Evolutionary conservation across 2,888 invertebrate genomes (phyloP), one percentile per base, ranked within the genome.

Genomic region (Pegoplata infirma): DNA sequence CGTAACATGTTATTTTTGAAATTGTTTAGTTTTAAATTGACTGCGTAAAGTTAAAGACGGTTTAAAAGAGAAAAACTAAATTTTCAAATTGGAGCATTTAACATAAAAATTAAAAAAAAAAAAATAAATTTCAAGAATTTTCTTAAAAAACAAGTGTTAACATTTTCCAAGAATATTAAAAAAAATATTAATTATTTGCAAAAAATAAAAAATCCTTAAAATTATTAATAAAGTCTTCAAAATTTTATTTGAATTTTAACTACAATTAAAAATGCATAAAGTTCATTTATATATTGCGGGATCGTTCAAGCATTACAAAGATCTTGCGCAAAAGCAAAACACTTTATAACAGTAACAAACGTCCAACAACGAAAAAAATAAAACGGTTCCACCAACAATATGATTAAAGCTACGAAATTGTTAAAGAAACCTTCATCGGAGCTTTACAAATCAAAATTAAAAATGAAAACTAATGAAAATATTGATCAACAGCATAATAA

Each of bases 351-450:
- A 66, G 66, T 71, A 56, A 55, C 44, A 36, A 53, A 44, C 14
- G 49, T 23, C 59, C 40, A 46, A 23, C 51, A 53, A 40, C n/a
- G 5, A 32, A 78, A n/a, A n/a, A n/a, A n/a, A n/a, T 23, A 28
- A 40, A 49, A 40, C 32, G 32, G 32, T 25, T 21, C 46, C 25
- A 76, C 21, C 53, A 67, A 58, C 81, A 77, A 53, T 40, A 86
- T 86, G 87, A 83, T 84, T 81, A 86, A 86, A 83, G 83, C 84
- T 64, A 83, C 83, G 61, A 86, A 86, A 82, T 83, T 84, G 78
- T 82, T 83, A 69, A 86, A 86, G 82, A 85, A 85, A 81, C 81
- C 84, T 72, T 80, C 84, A 49, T 82, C 82, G 55, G 80, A 81
- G 76, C 75, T 82, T 64, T 83, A 85, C 81, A 84, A 85, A 81